A percentile compares a stretch with the other conserved stretches of the same genome.
Evolutionary conservation across 2,888 invertebrate genomes (phyloP).

Genomic region (Mycalesis mineus): DNA sequence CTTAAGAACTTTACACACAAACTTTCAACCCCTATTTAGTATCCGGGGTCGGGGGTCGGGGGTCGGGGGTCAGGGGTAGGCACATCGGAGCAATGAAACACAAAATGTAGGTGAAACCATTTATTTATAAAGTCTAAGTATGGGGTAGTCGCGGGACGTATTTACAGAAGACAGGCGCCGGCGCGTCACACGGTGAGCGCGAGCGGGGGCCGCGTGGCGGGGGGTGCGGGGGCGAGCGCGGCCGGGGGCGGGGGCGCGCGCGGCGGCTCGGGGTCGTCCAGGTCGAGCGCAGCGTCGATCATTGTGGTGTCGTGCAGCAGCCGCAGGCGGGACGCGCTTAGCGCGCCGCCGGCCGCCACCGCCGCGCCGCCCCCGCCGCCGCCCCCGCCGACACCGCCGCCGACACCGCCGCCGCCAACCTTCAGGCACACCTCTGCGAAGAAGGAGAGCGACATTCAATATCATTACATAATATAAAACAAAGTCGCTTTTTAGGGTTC

Average conservation of each 20-base stretch:
- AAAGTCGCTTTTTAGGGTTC: too few species aligned
- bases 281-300: slow-evolving; percentile 93
- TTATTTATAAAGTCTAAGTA: slow-evolving; percentile 19
- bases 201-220: slow-evolving; percentile 24
- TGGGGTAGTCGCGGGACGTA: slow-evolving; percentile 10
- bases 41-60: too few species aligned
- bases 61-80: too few species aligned
- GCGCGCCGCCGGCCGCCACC: slow-evolving; percentile 51
- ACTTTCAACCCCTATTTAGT: too few species aligned
- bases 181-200: slow-evolving; percentile 19
- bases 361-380: slow-evolving; percentile 49
- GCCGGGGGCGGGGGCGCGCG: slow-evolving; percentile 31
- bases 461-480: too few species aligned
- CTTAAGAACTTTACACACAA: too few species aligned
- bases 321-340: slow-evolving; percentile 85
- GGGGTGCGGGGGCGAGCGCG: slow-evolving; percentile 20
- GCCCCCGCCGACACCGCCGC: slow-evolving; percentile 49
- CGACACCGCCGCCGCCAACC: slow-evolving; percentile 38
- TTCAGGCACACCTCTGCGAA: slow-evolving; percentile 35
- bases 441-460: too few species aligned
- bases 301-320: slow-evolving; percentile 91
- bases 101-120: slow-evolving; percentile 10
- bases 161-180: background rate
- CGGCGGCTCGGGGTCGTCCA: slow-evolving; percentile 86
- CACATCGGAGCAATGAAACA: background rate